Percentiles rank a stretch among this genome's conserved stretches.
Conservation (phyloP, 2,888 invertebrate genomes). For the Leucania comma region DNA sequence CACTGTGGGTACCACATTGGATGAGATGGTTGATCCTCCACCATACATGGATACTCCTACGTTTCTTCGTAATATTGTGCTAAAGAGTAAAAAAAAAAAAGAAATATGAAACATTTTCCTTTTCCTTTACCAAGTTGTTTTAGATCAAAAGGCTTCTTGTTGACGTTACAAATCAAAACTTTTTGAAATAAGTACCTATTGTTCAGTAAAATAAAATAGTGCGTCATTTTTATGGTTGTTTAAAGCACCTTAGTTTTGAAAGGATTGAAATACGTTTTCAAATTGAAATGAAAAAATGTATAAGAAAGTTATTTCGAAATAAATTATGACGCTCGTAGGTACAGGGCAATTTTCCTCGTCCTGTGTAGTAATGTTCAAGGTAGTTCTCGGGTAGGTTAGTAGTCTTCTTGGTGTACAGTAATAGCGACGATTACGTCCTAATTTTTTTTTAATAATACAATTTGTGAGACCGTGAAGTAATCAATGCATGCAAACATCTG, state of each 20-base stretch:
- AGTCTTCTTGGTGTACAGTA: no score
- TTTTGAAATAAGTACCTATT: neutral
- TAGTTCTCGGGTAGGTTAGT: no score
- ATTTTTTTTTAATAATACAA: no score
- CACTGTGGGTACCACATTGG: slow-evolving; percentile 83
- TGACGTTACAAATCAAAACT: neutral
- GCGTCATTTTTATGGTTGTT: neutral
- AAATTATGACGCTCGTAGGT: no score
- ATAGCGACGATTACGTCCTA: no score
- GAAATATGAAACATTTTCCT: neutral
- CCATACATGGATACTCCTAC: slow-evolving; percentile 89
- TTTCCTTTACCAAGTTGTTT: neutral
- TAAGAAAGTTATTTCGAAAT: no score
- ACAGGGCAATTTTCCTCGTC: no score
- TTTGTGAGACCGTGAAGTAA: no score
- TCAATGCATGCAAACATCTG: no score
- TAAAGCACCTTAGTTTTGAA: neutral
- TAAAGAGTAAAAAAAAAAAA: slow-evolving; percentile 60
- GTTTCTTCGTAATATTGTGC: slow-evolving; percentile 83
- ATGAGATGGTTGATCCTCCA: slow-evolving; percentile 78
- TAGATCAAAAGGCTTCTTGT: slow-evolving; percentile 6
- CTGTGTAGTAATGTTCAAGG: no score
- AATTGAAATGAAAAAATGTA: neutral
- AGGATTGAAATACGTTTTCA: neutral
- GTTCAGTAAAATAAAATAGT: neutral